Base-by-base conservation (phyloP, 2,113 vertebrate species). In the Crocuta crocuta region DNA sequence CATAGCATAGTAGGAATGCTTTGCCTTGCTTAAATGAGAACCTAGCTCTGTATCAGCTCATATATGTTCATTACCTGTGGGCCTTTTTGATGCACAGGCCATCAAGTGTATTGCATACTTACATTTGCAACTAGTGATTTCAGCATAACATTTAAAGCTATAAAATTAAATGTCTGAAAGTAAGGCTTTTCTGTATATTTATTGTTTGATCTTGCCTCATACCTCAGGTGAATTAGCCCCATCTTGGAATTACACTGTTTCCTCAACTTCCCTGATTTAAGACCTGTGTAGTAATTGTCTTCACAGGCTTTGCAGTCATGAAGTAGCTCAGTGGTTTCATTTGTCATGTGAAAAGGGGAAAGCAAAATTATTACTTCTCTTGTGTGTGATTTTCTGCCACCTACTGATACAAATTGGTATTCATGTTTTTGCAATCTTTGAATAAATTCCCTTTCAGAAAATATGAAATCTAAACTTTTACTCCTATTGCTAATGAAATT, bases 311-410 rank as follows among this genome's bases (percentile, higher is more conserved):
- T 31, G 48, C 19, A 65, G 2, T 50, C 76, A 68, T 61, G 21
- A 71, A 88, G 48, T 61, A 82, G 55, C 65, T 88, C 50, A 33
- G 10, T 65, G 80, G 15, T 80, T 92, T 92, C 50, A 63, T 86
- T 66, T 8, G 5, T 70, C 35, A 45, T 0, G 15, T 7, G 88
- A 89, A 94, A 83, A 66, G 1, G 4, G 43, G 66, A 88, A 53
- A 76, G 48, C 15, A 79, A 68, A 89, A 48, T 53, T 63, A 31
- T 89, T 71, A 71, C 17, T 53, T 68, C 74, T 76, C 0, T 26
- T 76, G 6, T 70, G 63, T 74, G 35, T 68, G 74, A 35, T 66
- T 90, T 97, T 83, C 55, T 97, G 71, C 84, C 48, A 92, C 55
- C 87, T 92, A 24, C 16, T 80, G 81, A 91, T 78, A 6, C 53